phyloP scores from a whole-genome alignment of 1,140 invertebrate genomes.

The Cotesia glomerata region DNA sequence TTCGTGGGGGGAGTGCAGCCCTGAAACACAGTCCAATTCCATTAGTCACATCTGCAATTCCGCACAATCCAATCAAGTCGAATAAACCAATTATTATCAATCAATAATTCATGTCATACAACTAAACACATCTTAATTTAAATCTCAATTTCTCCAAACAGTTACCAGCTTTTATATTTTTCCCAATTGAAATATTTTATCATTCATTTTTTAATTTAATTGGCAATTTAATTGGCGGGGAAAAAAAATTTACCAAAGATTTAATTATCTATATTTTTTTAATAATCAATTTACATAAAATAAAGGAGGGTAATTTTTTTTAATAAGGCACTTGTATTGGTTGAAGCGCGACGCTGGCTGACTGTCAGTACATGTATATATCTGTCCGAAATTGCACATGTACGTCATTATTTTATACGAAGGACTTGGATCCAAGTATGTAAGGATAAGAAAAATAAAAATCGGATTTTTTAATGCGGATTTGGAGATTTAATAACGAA shows the following conservation, averaged over 20 bases:
- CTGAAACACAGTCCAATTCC: slow-evolving; percentile 57
- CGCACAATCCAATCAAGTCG: slow-evolving; percentile 32
- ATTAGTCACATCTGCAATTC: slow-evolving; percentile 27
- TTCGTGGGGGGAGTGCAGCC: slow-evolving; percentile 67
- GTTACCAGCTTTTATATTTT: no score
- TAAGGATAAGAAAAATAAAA: neutral
- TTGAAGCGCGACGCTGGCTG: slow-evolving; percentile 18
- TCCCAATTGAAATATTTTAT: no score
- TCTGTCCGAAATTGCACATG: slow-evolving; percentile 29
- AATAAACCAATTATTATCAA: slow-evolving; percentile 29
- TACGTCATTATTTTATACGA: slow-evolving; percentile 3
- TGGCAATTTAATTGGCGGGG: no score
- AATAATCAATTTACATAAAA: no score
- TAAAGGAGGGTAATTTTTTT: neutral
- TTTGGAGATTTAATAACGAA: no score
- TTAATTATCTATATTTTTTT: no score
- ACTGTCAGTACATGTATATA: slow-evolving; percentile 45
- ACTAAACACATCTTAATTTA: no score
- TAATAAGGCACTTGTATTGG: slow-evolving; percentile 14
- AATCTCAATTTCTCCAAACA: no score
- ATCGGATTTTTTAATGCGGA: no score
- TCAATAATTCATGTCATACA: neutral
- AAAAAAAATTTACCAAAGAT: no score
- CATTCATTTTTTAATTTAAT: no score
- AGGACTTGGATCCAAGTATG: no score